Base-by-base conservation (phyloP, 2,888 invertebrate genomes). In the Trichogramma dendrolimi region DNA sequence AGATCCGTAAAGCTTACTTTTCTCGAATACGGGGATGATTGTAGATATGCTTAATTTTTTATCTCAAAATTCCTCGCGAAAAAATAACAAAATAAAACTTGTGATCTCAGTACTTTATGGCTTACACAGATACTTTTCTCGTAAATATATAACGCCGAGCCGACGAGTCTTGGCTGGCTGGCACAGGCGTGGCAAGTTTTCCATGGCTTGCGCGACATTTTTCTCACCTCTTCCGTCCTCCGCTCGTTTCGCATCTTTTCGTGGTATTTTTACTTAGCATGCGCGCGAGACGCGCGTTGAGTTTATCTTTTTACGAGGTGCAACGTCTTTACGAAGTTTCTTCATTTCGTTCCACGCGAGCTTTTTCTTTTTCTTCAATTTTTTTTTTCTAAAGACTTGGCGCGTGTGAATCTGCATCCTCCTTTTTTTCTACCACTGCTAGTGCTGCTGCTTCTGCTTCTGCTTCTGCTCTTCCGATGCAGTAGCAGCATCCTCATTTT, bases 401-500 rank as follows among this genome's bases (percentile, higher is more conserved):
- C 55, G 14, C 62, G 14, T 14, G 14, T 14, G 51, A 56, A 65
- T 67, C 60, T 62, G 59, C 67, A 67, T 65, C 61, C 55, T 50
- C 38, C 50, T 46, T 14, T 14, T 14, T 14, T 14, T 14, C 14
- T 14, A 14, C 14, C 14, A 2, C 14, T 14, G 14, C 14, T 14
- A 2, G 1, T 14, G 14, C 14, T 14, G 14, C 14, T 14, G 14
- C 14, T 14, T 14, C 14, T 14, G 14, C 14, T 14, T 14, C 14
- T 14, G 14, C 14, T 14, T 14, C 14, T 14, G 14, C 14, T 14
- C 14, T 14, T 14, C 14, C 14, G 14, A 14, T 14, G 14, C 14
- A 14, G 14, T 14, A 14, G 14, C 14, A 14, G 14, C 14, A 14
- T 14, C 14, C 14, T 14, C 14, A 14, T 14, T 14, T 14, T 14